These are phyloP conservation scores for Eueides isabella DNA, from an alignment of 1,140 invertebrate species.

Conservation along the genomic window DNA sequence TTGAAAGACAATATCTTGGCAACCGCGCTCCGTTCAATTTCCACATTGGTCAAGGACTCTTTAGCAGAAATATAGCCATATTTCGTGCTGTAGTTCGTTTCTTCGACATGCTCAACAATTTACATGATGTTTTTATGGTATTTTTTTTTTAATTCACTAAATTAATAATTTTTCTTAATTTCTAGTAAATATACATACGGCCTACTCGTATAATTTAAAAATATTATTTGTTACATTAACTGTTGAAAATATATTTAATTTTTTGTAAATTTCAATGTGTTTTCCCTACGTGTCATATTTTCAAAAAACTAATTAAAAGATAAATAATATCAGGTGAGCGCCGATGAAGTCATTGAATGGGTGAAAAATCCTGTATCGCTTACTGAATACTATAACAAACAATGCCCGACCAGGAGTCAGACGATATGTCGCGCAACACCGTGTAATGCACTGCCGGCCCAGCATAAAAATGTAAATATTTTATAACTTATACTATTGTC, in stretches of 20 bases:
- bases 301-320: not conserved
- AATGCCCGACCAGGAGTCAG: not conserved
- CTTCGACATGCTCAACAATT: slow-evolving; percentile 72
- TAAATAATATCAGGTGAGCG: not conserved
- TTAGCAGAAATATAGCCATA: slow-evolving; percentile 62
- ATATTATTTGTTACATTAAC: too few relatives aligned
- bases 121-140: slow-evolving; percentile 81
- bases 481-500: too few relatives aligned
- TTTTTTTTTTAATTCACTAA: not conserved
- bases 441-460: not conserved
- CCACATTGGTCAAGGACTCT: slow-evolving; percentile 83
- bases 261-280: too few relatives aligned
- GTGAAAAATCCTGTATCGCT: not conserved
- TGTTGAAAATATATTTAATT: too few relatives aligned
- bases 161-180: too few relatives aligned
- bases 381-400: not conserved
- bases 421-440: not conserved
- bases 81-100: slow-evolving; percentile 77
- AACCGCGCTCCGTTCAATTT: slow-evolving; percentile 84
- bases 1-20: slow-evolving; percentile 81
- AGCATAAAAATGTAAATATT: not conserved
- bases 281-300: not conserved
- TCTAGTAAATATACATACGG: too few relatives aligned
- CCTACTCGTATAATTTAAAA: too few relatives aligned
- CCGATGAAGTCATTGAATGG: not conserved